Evolutionary conservation across 37 sponge, comb jelly and placozoan genomes (phyloP).

Genomic region (Aplysina aerophoba): DNA sequence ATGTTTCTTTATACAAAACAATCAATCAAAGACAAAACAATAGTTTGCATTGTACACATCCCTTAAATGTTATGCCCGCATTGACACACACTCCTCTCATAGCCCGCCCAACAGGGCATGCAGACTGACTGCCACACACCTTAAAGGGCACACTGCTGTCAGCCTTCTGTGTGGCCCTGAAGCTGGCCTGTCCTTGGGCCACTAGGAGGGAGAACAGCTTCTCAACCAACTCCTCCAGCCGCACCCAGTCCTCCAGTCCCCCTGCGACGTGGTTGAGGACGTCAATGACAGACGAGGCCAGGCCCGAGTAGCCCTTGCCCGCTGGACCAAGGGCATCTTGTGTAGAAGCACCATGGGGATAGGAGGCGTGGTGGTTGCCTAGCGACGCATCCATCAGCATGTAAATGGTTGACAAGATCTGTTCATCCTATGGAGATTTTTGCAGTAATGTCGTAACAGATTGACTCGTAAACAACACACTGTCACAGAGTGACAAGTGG

Average conservation of each 20-base stretch:
- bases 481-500: background rate
- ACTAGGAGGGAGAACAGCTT: background rate
- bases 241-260: background rate
- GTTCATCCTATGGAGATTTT: background rate
- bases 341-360: conserved; percentile 18
- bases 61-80: background rate
- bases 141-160: background rate
- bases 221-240: conserved; percentile 19
- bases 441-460: no score
- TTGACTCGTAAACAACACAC: no score
- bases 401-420: background rate
- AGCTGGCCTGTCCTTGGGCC: conserved; percentile 14
- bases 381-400: conserved; percentile 31
- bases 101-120: no score
- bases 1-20: no score
- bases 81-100: background rate
- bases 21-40: no score
- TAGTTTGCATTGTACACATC: background rate
- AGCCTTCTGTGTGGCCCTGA: conserved; percentile 20
- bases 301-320: background rate
- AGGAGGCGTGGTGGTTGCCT: conserved; percentile 15
- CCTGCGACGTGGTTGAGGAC: conserved; percentile 13
- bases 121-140: background rate
- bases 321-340: conserved; percentile 15
- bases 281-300: conserved; percentile 1